Evolutionary conservation across 2,797 vertebrate genomes (phyloP).

Genomic region (Sebastiscus tertius): DNA sequence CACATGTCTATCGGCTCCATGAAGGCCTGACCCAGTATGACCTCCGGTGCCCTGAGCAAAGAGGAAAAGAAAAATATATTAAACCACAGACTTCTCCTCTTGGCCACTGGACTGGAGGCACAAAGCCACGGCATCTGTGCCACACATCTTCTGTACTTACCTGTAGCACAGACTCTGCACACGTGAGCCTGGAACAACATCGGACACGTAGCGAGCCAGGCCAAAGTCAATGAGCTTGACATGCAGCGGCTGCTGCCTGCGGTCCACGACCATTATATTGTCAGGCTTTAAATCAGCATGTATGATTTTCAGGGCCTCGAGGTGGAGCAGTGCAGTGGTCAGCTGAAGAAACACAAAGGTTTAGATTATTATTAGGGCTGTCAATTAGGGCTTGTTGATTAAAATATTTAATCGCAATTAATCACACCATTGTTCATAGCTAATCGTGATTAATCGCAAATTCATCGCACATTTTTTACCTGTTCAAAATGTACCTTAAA

Average conservation of each 20-base stretch:
- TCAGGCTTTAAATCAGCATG: conserved; percentile 5
- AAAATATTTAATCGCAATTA: too few species aligned
- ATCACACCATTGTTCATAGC: too few species aligned
- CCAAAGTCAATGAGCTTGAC: conserved; percentile 23
- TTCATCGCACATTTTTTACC: too few species aligned
- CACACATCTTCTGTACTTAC: background rate
- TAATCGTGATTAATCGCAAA: too few species aligned
- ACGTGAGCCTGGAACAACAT: background rate
- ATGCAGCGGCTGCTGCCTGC: background rate
- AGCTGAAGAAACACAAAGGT: background rate
- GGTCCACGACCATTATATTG: background rate
- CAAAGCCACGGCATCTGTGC: background rate
- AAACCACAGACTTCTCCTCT: background rate
- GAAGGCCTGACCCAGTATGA: background rate
- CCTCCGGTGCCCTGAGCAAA: background rate
- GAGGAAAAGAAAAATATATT: background rate
- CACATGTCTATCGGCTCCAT: conserved; percentile 1
- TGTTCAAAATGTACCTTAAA: too few species aligned
- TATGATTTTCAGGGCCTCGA: background rate
- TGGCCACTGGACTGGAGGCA: background rate
- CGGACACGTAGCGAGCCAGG: background rate
- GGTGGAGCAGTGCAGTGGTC: background rate
- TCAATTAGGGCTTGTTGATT: too few species aligned
- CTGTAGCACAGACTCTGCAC: conserved; percentile 10
- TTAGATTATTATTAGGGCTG: background rate